Evolutionary conservation across 2,113 vertebrate species (phyloP).

Genomic region (human (Homo sapiens)): GRCh38 chr4:176898501-176899000

Average conservation of each 20-base stretch:
- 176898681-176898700: background rate
- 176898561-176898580: background rate
- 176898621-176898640: background rate
- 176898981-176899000: background rate
- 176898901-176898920: background rate
- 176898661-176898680: background rate
- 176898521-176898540: background rate
- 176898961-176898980: background rate
- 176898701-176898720: background rate
- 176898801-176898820: background rate
- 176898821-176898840: background rate
- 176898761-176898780: background rate
- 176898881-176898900: background rate
- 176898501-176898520: background rate
- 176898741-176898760: background rate
- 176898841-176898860: background rate
- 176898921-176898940: background rate
- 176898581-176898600: background rate
- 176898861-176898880: background rate
- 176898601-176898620: background rate
- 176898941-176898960: background rate
- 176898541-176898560: background rate
- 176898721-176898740: background rate
- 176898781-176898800: background rate
- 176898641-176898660: background rate